These are phyloP conservation scores for Autographa pulchrina DNA, from an alignment of 2,888 invertebrate species.

Conservation along the genomic window DNA sequence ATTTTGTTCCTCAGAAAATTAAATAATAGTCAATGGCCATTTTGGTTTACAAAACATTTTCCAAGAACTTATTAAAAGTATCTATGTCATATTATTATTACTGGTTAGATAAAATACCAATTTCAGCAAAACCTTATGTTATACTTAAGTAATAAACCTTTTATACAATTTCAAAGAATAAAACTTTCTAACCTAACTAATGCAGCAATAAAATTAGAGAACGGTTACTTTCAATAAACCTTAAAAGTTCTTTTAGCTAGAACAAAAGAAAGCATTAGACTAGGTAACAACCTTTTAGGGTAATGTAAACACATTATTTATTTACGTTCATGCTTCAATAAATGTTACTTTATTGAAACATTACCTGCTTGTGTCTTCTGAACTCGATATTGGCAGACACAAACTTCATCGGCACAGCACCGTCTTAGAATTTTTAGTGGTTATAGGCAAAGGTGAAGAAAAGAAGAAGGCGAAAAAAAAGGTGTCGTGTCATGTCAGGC, in stretches of 20 bases:
- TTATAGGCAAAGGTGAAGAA: no score
- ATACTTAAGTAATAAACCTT: neutral
- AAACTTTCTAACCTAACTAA: neutral
- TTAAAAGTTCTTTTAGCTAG: neutral
- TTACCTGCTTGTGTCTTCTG: neutral
- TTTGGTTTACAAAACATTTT: no score
- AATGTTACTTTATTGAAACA: neutral
- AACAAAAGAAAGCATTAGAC: neutral
- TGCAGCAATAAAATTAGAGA: neutral
- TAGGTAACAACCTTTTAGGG: conserved; percentile 2
- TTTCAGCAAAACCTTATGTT: no score
- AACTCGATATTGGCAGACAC: neutral
- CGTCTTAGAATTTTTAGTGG: no score
- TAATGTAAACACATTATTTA: conserved; percentile 1
- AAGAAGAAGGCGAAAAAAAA: no score
- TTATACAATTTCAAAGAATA: neutral
- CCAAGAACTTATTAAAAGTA: no score
- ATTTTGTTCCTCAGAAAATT: no score
- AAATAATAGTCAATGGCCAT: no score
- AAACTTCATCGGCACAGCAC: no score
- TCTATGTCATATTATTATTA: no score
- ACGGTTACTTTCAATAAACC: neutral
- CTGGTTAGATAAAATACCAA: no score
- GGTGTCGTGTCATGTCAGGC: no score
- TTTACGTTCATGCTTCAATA: conserved; percentile 2